Percentiles rank a stretch among this genome's conserved stretches.
Conservation (phyloP, 2,797 vertebrate species). For the Sebastes wilsoni region DNA sequence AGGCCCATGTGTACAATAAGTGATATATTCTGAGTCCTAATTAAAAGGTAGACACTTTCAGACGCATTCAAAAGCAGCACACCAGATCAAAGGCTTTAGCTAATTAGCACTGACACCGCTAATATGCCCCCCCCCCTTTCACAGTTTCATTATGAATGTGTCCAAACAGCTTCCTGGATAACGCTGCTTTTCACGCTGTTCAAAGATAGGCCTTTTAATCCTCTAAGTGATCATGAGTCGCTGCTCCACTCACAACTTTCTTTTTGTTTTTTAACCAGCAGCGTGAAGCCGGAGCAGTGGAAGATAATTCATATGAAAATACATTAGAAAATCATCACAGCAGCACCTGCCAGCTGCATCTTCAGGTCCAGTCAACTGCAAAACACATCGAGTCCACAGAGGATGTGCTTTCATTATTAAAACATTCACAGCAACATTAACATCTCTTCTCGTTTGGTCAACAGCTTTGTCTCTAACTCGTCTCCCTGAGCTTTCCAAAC, state of each 20-base stretch:
- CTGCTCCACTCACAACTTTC: neutral
- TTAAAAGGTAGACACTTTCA: constrained; percentile 49
- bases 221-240: constrained; percentile 16
- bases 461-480: neutral
- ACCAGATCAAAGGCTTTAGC: constrained; percentile 47
- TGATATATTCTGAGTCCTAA: constrained; percentile 30
- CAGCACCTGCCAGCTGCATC: constrained; percentile 38
- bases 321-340: constrained; percentile 44
- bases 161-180: constrained; percentile 49
- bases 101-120: constrained; percentile 53
- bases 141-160: constrained; percentile 45
- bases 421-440: neutral
- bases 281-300: constrained; percentile 2
- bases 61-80: constrained; percentile 25
- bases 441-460: neutral
- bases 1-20: constrained; percentile 3
- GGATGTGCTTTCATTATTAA: neutral
- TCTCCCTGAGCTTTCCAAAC: neutral
- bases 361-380: constrained; percentile 25
- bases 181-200: constrained; percentile 28
- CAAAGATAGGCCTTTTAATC: constrained; percentile 38
- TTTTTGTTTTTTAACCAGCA: neutral
- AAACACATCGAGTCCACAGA: neutral
- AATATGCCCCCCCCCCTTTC: constrained; percentile 1
- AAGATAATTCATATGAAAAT: constrained; percentile 19